A percentile compares a stretch with the other conserved stretches of the same genome.
Evolutionary conservation across 2,888 invertebrate species (phyloP).

Genomic region (Ceriagrion tenellum): DNA sequence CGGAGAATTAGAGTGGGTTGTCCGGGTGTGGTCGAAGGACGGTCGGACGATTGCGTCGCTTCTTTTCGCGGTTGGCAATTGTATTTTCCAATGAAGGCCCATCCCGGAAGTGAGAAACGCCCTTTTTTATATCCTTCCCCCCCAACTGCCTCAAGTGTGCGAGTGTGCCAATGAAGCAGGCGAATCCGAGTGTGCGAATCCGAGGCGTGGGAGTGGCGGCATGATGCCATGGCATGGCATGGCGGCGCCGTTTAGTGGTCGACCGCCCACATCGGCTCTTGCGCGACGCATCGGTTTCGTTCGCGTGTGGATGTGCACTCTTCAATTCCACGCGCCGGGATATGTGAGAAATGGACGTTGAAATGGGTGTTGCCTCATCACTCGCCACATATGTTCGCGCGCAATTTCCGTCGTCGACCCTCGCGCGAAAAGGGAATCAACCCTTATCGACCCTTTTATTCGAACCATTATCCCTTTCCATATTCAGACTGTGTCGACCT

Average conservation of each 20-base stretch:
- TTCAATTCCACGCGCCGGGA: not conserved
- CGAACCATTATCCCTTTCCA: too few species aligned
- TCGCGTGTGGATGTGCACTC: not conserved
- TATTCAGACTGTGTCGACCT: too few species aligned
- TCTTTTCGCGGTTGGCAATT: too few species aligned
- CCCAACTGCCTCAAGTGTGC: not conserved
- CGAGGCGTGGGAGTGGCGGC: too few species aligned
- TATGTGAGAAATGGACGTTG: not conserved
- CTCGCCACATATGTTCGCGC: not conserved
- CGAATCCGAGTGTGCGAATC: not conserved
- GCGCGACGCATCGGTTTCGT: not conserved
- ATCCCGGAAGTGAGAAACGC: not conserved
- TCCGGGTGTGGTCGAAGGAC: too few species aligned
- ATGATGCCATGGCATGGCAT: too few species aligned
- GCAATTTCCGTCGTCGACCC: not conserved
- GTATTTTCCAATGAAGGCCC: not conserved
- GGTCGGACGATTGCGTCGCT: too few species aligned
- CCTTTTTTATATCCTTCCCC: not conserved
- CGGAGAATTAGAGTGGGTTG: too few species aligned
- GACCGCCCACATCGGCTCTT: too few species aligned
- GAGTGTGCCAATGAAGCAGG: too few species aligned
- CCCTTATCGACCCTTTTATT: not conserved
- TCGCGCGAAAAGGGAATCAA: not conserved
- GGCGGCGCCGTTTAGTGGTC: too few species aligned
- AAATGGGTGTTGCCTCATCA: not conserved